These are phyloP conservation scores for Pangasianodon gigas DNA, from an alignment of 2,113 vertebrate species.

Conservation along the genomic window DNA sequence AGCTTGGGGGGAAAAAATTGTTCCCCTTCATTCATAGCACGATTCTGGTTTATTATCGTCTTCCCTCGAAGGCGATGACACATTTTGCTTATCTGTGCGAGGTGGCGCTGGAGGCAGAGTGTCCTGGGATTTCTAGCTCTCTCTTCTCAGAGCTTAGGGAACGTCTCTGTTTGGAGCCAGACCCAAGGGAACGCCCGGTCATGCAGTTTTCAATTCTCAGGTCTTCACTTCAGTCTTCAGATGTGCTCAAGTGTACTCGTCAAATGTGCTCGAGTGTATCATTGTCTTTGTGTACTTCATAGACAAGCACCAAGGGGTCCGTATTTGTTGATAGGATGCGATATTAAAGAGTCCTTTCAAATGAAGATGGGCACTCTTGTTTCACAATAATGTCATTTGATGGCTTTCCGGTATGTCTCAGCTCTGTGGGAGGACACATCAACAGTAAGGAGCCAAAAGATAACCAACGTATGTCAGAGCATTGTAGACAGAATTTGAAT, in stretches of 20 bases:
- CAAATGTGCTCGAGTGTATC: slow-evolving; percentile 12
- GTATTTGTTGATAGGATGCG: slow-evolving; percentile 38
- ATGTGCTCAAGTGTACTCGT: slow-evolving; percentile 31
- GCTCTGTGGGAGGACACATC: slow-evolving; percentile 49
- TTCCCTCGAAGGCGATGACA: slow-evolving; percentile 34
- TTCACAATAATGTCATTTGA: slow-evolving; percentile 57
- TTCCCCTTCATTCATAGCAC: slow-evolving; percentile 18
- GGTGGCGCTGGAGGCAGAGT: slow-evolving; percentile 13
- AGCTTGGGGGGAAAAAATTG: slow-evolving; percentile 23
- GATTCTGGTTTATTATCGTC: slow-evolving; percentile 35
- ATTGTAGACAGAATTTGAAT: background rate
- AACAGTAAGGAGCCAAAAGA: background rate
- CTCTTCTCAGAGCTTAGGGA: slow-evolving; percentile 35
- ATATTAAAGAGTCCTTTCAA: slow-evolving; percentile 41
- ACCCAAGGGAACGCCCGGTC: slow-evolving; percentile 5
- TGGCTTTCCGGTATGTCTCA: slow-evolving; percentile 58
- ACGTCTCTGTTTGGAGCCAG: slow-evolving; percentile 34
- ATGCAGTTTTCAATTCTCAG: slow-evolving; percentile 5
- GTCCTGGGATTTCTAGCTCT: slow-evolving; percentile 26
- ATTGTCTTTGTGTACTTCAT: slow-evolving; percentile 35
- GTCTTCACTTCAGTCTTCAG: slow-evolving; percentile 1
- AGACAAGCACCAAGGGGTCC: slow-evolving; percentile 55
- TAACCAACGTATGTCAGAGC: background rate
- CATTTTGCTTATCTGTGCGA: slow-evolving; percentile 46
- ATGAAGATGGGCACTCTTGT: slow-evolving; percentile 51